A percentile compares a stretch with the other conserved stretches of the same genome.
Conservation (phyloP, 2,797 vertebrate species). For the Clarias pachynema region DNA sequence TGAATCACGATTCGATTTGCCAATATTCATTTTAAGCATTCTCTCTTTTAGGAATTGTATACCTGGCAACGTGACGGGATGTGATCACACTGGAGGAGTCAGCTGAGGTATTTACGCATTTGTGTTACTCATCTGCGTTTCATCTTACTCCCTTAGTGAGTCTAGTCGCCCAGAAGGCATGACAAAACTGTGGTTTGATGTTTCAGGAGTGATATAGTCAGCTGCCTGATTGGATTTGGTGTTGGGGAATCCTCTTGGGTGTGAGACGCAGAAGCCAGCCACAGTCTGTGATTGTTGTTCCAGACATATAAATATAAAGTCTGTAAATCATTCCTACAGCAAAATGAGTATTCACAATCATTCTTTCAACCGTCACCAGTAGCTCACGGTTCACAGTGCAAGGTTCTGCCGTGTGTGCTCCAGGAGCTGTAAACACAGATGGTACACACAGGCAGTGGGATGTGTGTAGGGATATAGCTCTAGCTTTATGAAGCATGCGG, state of each 20-base stretch:
- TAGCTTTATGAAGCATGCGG: slow-evolving; percentile 54
- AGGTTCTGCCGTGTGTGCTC: slow-evolving; percentile 8
- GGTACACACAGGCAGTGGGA: slow-evolving; percentile 11
- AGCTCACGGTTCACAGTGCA: slow-evolving; percentile 12
- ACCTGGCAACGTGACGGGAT: background rate
- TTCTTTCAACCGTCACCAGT: background rate
- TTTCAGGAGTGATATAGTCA: slow-evolving; percentile 38
- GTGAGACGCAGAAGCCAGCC: slow-evolving; percentile 31
- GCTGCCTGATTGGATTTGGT: slow-evolving; percentile 56
- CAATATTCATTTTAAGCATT: background rate
- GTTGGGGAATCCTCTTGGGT: slow-evolving; percentile 49
- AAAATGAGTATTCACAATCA: background rate
- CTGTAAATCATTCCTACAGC: background rate
- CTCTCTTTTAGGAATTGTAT: background rate
- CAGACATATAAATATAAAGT: background rate
- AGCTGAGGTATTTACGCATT: slow-evolving; percentile 17
- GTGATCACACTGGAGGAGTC: background rate
- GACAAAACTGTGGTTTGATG: slow-evolving; percentile 54
- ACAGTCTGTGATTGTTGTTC: background rate
- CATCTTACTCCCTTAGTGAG: background rate
- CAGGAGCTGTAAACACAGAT: slow-evolving; percentile 22
- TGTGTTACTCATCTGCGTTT: background rate
- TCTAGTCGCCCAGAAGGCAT: slow-evolving; percentile 52
- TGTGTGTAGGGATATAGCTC: slow-evolving; percentile 36
- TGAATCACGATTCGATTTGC: background rate